Base-by-base conservation (phyloP, 2,797 vertebrate genomes). In the Falco concolor region DNA sequence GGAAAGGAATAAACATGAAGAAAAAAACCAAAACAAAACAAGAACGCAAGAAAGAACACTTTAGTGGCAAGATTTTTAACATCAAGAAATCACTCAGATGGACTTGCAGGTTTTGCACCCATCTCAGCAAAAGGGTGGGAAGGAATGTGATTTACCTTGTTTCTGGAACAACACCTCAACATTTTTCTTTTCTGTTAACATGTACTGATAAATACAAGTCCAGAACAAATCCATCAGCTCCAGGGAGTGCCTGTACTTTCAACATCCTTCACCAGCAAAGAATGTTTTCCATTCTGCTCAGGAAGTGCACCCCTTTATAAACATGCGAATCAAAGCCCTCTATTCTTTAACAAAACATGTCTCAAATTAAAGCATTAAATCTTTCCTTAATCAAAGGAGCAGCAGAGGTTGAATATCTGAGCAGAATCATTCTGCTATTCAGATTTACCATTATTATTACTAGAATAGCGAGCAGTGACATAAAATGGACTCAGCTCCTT, bases 291-390 rank as follows among this genome's bases (percentile, higher is more conserved):
- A 94, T 47, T 68, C 68, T 70, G 42, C 84, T 93, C 75, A 95
- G 69, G 87, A 93, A 94, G 79, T 50, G 56, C 28, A 61, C 81
- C 90, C 75, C 84, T 92, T 73, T 83, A 86, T 59, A 95, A 90
- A 85, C 75, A 94, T 0, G 30, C 1, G 2, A 69, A 91, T 85
- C 87, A 96, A 93, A 77, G 79, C 42, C 50, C 60, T 84, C 80
- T 38, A 27, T 84, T 87, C 91, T 92, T 89, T 74, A 95, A 82
- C 68, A 95, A 93, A 96, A 96, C 7, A 42, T 63, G 68, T 50
- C 90, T 89, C 70, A 84, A 90, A 97, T 83, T 91, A 94, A 95
- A 95, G 61, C 90, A 89, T 84, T 95, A 94, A 87, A 87, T 95
- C 84, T 91, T 89, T 87, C 59, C 67, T 70, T 93, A 93, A 96